phyloP scores from a whole-genome alignment of 2,888 invertebrate genomes.

The Ypsolopha sequella region DNA sequence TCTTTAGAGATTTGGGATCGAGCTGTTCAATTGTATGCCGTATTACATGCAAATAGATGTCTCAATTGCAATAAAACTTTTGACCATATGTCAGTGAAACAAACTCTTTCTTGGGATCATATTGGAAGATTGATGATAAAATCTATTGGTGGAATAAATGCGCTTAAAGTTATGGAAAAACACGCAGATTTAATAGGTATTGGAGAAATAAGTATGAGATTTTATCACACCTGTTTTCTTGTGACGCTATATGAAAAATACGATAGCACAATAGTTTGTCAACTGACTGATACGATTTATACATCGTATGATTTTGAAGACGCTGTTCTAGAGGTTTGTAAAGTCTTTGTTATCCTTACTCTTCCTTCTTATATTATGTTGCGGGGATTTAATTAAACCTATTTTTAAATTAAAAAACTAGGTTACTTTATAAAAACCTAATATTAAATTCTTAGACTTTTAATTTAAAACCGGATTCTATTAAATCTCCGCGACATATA shows the following conservation, averaged over 20 bases:
- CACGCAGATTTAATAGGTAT: conserved; percentile 66
- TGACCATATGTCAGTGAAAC: conserved; percentile 47
- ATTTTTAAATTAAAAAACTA: too few relatives aligned
- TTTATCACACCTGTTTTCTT: conserved; percentile 70
- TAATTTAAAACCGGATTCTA: too few relatives aligned
- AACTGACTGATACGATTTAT: conserved; percentile 51
- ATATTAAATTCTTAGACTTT: too few relatives aligned
- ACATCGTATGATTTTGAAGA: conserved; percentile 46
- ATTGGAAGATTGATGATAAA: conserved; percentile 72
- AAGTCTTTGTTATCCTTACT: neutral
- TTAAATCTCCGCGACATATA: too few relatives aligned
- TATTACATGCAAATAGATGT: conserved; percentile 69
- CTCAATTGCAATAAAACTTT: conserved; percentile 71
- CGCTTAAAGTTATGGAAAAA: conserved; percentile 68
- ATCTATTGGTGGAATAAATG: conserved; percentile 69
- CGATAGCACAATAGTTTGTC: conserved; percentile 35
- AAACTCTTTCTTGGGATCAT: conserved; percentile 72
- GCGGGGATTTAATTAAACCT: too few relatives aligned
- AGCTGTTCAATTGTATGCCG: conserved; percentile 64
- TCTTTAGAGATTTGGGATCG: conserved; percentile 72
- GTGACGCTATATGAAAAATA: conserved; percentile 52
- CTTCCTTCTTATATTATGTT: neutral
- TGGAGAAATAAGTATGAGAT: conserved; percentile 72
- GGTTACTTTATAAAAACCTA: too few relatives aligned
- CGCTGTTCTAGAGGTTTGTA: conserved; percentile 46